Evolutionary conservation across 2,113 vertebrate genomes (phyloP).

Genomic region (Diadophis punctatus): DNA sequence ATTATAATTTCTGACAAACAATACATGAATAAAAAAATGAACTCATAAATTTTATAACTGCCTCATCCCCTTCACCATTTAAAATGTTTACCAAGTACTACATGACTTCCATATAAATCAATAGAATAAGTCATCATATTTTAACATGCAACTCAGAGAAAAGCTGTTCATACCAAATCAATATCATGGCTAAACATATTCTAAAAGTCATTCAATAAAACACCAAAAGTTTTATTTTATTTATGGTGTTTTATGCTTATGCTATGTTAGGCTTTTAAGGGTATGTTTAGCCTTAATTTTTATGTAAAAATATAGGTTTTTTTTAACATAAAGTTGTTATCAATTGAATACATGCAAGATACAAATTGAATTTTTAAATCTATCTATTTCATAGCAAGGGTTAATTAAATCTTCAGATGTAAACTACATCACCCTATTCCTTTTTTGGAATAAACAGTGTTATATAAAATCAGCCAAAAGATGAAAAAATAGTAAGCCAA

Average conservation of each 20-base stretch:
- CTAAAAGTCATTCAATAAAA: background rate
- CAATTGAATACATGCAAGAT: background rate
- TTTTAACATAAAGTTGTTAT: background rate
- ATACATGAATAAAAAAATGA: background rate
- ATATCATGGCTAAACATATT: background rate
- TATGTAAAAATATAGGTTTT: background rate
- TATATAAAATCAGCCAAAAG: background rate
- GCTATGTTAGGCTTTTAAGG: background rate
- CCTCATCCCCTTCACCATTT: slow-evolving; percentile 8
- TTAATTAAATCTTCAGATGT: background rate
- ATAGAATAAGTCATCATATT: background rate
- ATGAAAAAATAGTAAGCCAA: background rate
- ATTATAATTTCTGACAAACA: background rate
- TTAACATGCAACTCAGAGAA: background rate
- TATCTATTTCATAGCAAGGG: background rate
- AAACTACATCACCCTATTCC: background rate
- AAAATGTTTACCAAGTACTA: slow-evolving; percentile 50
- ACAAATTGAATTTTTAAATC: background rate
- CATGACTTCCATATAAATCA: background rate
- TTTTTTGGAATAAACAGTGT: background rate
- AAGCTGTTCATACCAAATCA: background rate
- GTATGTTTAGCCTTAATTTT: background rate
- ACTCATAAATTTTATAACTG: background rate
- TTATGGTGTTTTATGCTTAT: background rate
- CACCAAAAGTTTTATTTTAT: background rate